Evolutionary conservation across 2,113 vertebrate species (phyloP).

Genomic region (Callocephalon fimbriatum): DNA sequence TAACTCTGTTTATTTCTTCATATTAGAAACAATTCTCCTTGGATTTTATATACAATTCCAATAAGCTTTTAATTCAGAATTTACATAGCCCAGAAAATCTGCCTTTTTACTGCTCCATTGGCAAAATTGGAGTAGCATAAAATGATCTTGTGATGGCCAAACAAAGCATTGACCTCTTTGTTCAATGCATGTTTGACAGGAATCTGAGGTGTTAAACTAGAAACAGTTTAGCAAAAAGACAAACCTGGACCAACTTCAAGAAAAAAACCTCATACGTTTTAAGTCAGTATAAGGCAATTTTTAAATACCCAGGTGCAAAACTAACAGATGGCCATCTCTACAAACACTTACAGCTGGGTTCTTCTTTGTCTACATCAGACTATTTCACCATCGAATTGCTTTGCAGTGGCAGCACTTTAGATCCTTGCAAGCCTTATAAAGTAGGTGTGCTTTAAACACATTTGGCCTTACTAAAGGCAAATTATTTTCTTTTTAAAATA

Average conservation of each 20-base stretch:
- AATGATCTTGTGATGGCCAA: neutral
- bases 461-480: neutral
- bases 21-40: neutral
- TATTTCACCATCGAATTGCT: neutral
- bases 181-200: neutral
- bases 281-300: neutral
- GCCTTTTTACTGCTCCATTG: neutral
- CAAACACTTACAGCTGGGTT: neutral
- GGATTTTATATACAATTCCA: neutral
- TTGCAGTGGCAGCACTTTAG: neutral
- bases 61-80: neutral
- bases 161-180: neutral
- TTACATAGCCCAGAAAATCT: neutral
- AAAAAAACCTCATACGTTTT: neutral
- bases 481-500: neutral
- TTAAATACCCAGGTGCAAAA: neutral
- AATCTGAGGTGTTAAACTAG: neutral
- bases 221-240: neutral
- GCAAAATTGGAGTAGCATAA: neutral
- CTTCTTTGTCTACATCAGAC: neutral
- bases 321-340: neutral
- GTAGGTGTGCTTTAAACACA: neutral
- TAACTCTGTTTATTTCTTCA: constrained; percentile 2
- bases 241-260: neutral
- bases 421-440: neutral